Evolutionary conservation across 2,113 vertebrate species (phyloP).

Genomic region (Isichthys henryi): DNA sequence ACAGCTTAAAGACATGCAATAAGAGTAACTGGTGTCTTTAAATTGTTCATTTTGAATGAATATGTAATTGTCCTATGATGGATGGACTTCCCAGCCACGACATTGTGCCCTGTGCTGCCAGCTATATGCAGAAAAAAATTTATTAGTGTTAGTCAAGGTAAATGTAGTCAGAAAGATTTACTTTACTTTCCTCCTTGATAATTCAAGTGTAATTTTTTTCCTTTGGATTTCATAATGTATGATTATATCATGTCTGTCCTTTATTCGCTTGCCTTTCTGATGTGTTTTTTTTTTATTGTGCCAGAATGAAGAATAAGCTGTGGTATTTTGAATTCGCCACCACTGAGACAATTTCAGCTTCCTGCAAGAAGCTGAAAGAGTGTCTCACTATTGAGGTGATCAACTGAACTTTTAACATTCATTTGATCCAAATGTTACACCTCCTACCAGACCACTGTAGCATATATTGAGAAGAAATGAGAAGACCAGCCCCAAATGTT

Average conservation of each 20-base stretch:
- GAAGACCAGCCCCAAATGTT: not conserved
- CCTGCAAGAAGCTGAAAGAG: conserved; percentile 66
- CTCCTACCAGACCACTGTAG: not conserved
- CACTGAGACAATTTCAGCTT: conserved; percentile 66
- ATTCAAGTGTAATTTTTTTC: not conserved
- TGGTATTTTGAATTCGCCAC: conserved; percentile 73
- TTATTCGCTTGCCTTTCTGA: not conserved
- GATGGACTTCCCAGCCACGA: not conserved
- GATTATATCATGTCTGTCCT: not conserved
- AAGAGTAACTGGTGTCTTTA: not conserved
- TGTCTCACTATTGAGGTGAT: conserved; percentile 55
- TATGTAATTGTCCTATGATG: not conserved
- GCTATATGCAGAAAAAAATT: not conserved
- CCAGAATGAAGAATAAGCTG: conserved; percentile 71
- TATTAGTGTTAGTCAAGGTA: not conserved
- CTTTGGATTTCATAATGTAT: not conserved
- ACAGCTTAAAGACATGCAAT: not conserved
- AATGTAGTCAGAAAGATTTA: not conserved
- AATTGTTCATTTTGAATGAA: not conserved
- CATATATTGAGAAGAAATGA: not conserved
- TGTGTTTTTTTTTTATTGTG: not conserved
- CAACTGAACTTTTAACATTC: not conserved
- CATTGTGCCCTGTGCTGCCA: not conserved
- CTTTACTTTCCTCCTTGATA: not conserved
- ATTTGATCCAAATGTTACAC: not conserved